Evolutionary conservation across 2,888 invertebrate species (phyloP).

Genomic region (Heterodera filipjevi): DNA sequence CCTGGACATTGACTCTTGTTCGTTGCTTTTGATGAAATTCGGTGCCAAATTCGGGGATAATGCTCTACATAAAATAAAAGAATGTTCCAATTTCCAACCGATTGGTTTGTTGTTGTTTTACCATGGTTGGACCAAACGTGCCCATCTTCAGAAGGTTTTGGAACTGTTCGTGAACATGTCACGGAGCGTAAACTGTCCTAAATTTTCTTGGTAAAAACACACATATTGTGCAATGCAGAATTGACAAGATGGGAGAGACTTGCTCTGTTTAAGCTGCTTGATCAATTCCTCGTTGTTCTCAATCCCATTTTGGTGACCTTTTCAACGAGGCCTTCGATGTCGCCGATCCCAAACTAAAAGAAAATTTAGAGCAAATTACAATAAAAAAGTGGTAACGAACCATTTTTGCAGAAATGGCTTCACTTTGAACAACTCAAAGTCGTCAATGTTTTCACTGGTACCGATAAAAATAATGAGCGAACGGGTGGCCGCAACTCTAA

Average conservation of each 20-base stretch:
- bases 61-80: too few relatives aligned
- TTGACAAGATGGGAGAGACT: too few relatives aligned
- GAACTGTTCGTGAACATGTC: constrained; percentile 67
- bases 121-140: constrained; percentile 99
- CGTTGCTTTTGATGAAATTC: too few relatives aligned
- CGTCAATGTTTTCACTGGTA: constrained; percentile 99
- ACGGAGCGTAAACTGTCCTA: too few relatives aligned
- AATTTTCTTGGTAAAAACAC: too few relatives aligned
- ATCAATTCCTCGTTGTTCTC: constrained; percentile 98
- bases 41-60: too few relatives aligned
- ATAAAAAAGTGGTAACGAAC: neutral
- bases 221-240: too few relatives aligned
- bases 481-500: constrained; percentile 91
- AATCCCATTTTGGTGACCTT: constrained; percentile 79
- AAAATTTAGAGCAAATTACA: neutral
- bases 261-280: constrained; percentile 96
- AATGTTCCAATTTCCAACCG: too few relatives aligned
- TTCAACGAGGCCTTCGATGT: constrained; percentile 95
- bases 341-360: constrained; percentile 77
- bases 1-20: too few relatives aligned
- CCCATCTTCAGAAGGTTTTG: constrained; percentile 99
- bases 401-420: constrained; percentile 96
- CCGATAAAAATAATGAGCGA: constrained; percentile 98
- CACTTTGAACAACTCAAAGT: constrained; percentile 95
- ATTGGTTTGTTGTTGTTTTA: constrained; percentile 67